These are phyloP conservation scores for Eurystomus glaucurus DNA, from an alignment of 2,797 vertebrate species.

Conservation along the genomic window DNA sequence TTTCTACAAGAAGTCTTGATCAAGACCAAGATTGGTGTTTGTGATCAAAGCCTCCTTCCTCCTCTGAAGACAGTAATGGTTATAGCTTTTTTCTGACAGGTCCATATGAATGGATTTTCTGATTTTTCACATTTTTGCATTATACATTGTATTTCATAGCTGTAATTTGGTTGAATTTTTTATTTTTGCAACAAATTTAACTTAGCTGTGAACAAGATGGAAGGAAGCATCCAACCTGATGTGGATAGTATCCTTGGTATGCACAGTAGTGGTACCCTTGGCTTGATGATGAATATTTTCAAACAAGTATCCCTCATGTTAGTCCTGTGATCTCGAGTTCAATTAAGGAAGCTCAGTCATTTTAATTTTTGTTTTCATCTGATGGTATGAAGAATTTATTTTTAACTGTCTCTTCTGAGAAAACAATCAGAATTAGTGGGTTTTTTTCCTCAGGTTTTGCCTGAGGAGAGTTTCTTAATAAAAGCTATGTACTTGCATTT, in stretches of 20 bases:
- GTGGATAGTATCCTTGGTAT: background rate
- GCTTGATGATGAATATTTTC: background rate
- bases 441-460: background rate
- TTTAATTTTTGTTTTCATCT: background rate
- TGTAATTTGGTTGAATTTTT: background rate
- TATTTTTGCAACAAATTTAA: background rate
- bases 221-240: background rate
- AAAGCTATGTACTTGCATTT: background rate
- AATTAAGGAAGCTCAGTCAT: background rate
- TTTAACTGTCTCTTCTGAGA: background rate
- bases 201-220: background rate
- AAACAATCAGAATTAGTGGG: background rate
- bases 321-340: background rate
- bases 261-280: background rate
- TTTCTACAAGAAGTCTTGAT: background rate
- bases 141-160: background rate
- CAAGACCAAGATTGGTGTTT: background rate
- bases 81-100: background rate
- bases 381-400: background rate
- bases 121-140: background rate
- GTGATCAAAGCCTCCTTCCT: background rate
- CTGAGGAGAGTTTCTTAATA: background rate
- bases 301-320: background rate
- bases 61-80: background rate
- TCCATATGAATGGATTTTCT: background rate